Base-by-base conservation (phyloP, 2,888 invertebrate genomes). In the Magallana nippona region DNA sequence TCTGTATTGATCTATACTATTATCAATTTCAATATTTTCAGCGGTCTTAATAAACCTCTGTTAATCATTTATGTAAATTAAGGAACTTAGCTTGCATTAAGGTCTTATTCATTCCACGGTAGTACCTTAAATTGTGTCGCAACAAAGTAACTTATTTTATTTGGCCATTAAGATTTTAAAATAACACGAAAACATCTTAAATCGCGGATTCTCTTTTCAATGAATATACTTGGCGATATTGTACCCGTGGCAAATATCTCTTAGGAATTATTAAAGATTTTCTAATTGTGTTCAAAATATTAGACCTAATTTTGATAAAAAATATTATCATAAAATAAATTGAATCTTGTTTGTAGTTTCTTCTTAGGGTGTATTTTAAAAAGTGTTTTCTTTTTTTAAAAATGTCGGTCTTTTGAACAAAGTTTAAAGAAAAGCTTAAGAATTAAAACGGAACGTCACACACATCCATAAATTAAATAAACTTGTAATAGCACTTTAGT, bases 231-330 rank as follows among this genome's bases (percentile, higher is more conserved):
- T 22, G 71, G 71, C 15, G 27, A 71, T 71, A 71, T 32, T 22
- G 71, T 71, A 71, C 71, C 71, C 32, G 10, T 71, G 71, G 71
- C 71, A 71, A 71, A 71, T 27, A 71, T 71, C 71, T 71, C 27
- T 71, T 71, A 71, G 71, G 71, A 11, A 71, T 71, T 71, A 71
- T 32, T 71, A 71, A 71, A 71, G 71, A 71, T 71, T 71, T 71
- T 71, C 71, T 71, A 15, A 22, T 71, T 71, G 71, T 71, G 71
- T 71, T 71, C 71, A 27, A 32, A 71, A 71, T 71, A 71, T 71
- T 71, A 79, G 79, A 57, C 79, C 79, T 79, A 79, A 79, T 79
- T 79, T 79, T 79, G 79, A 79, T 56, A 8, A n/a, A 57, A 79
- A 79, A 79, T 79, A 79, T 79, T 79, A 57, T 56, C 57, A 57